Base-by-base conservation (phyloP, 2,797 vertebrate genomes). In the Catharus ustulatus region DNA sequence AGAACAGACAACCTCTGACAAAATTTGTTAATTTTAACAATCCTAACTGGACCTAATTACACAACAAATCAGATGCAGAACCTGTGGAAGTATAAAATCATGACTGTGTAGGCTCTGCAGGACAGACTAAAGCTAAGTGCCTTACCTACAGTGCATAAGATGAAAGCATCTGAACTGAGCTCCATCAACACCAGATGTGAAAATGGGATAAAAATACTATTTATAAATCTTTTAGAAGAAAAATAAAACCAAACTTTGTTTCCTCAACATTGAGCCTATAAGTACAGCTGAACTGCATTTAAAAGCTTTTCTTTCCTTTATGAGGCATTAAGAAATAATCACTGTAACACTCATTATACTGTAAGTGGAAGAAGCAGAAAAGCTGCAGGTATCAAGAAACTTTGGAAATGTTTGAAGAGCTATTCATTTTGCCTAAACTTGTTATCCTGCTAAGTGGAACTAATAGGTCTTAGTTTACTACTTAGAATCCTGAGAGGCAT, bases 81-180 rank as follows among this genome's bases (percentile, higher is more conserved):
- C 69, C n/a, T 73, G 32, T 46, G 0, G 0, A 85, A 79, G 18
- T 0, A 61, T n/a, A 79, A 94, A 90, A 63, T 5, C 0, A 0
- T 57, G 24, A 74, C 20, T 6, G 2, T 0, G 1, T 9, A 71
- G 38, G 36, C n/a, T 85, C 58, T 80, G 48, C 84, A 86, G 46
- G 14, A 63, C 64, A 61, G n/a, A 63, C 16, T 76, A 48, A 2
- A 84, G 36, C 38, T 24, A 49, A 26, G 55, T 48, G 27, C 14
- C 45, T 58, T 58, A 75, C 36, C 46, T 77, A 36, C 62, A 46
- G 4, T 7, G 23, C 20, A 91, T 9, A 11, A 27, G 19, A 95
- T 20, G 34, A 88, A 76, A 55, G 48, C 17, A 92, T 42, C 19
- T 87, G 79, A 90, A 90, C 22, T 8, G 13, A 78, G 40, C 43